These are phyloP conservation scores for Ceratina calcarata DNA, from an alignment of 1,140 invertebrate genomes.

Conservation along the genomic window DNA sequence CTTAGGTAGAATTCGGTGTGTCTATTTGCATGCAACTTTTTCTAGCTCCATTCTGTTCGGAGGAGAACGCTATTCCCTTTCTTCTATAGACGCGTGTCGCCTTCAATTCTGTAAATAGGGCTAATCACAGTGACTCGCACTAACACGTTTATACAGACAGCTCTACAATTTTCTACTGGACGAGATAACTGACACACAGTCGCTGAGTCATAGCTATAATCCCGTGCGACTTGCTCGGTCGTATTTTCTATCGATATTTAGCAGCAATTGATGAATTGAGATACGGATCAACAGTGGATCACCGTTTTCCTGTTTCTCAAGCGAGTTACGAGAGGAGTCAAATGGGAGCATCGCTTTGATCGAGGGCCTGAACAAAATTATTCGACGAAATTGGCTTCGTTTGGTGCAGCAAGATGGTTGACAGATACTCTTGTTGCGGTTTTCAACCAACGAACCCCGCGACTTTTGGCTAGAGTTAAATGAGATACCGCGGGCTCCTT, in stretches of 20 bases:
- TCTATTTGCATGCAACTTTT: slow-evolving; percentile 59
- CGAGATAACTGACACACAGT: background rate
- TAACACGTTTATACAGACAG: background rate
- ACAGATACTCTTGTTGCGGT: slow-evolving; percentile 26
- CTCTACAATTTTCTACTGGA: no score
- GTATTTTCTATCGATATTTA: slow-evolving; percentile 17
- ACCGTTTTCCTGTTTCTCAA: background rate
- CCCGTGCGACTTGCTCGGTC: slow-evolving; percentile 45
- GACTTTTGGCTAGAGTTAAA: slow-evolving; percentile 2
- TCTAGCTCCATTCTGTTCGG: slow-evolving; percentile 25
- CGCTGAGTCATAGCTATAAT: background rate
- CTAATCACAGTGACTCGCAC: background rate
- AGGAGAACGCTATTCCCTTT: slow-evolving; percentile 27
- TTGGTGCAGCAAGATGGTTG: background rate
- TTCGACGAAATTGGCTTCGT: background rate
- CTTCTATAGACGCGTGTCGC: slow-evolving; percentile 47
- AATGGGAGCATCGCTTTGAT: background rate
- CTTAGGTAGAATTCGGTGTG: slow-evolving; percentile 64
- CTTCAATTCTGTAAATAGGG: slow-evolving; percentile 22
- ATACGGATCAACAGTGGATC: background rate
- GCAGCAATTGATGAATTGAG: no score
- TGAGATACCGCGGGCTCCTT: background rate
- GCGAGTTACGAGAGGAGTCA: background rate
- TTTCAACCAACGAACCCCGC: slow-evolving; percentile 4
- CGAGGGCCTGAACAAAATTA: slow-evolving; percentile 3